Evolutionary conservation across 2,113 vertebrate species (phyloP), one percentile per base, ranked within the genome.

Genomic region (Uropsilus gracilis): DNA sequence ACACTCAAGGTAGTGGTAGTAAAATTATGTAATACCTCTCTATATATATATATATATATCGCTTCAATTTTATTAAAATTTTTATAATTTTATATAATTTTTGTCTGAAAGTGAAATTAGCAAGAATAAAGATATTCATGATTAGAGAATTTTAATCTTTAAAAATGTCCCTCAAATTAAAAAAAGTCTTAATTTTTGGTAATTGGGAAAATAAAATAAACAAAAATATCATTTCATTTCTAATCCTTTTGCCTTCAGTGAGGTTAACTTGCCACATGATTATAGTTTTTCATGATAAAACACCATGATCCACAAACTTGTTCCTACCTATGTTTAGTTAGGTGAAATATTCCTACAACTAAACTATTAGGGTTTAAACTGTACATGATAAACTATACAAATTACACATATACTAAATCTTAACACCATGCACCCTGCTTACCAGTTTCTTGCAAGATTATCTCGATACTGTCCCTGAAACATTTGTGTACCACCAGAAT

Each of bases 91-190:
- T 92, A 2, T 61, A 76, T 75, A 68, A 48, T 2, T 20, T 26
- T 46, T 94, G 86, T 81, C 72, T 53, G 20, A 92, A 83, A 77
- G 30, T 77, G 83, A 91, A 91, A 80, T 87, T 57, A 93, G 24
- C 13, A 76, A 82, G 69, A 78, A 80, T 37, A 89, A 59, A 59
- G n/a, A 73, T 71, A 44, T 76, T 77, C 28, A 24, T 68, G 59
- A 73, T 24, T 50, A 59, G 34, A 22, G 13, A 81, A 73, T 68
- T 89, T 80, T 80, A 85, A 26, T 90, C 18, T 68, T 89, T 89
- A 39, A 82, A 83, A 61, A 37, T 72, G 80, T 86, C 1, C 5
- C 34, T 32, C 48, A 85, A 89, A 50, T 61, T 89, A 42, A 77
- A 95, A 89, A 86, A 18, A 28, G 55, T 57, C 13, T 78, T 20